Conservation (phyloP, 2,113 vertebrate genomes). For the Campylorhamphus procurvoides region DNA sequence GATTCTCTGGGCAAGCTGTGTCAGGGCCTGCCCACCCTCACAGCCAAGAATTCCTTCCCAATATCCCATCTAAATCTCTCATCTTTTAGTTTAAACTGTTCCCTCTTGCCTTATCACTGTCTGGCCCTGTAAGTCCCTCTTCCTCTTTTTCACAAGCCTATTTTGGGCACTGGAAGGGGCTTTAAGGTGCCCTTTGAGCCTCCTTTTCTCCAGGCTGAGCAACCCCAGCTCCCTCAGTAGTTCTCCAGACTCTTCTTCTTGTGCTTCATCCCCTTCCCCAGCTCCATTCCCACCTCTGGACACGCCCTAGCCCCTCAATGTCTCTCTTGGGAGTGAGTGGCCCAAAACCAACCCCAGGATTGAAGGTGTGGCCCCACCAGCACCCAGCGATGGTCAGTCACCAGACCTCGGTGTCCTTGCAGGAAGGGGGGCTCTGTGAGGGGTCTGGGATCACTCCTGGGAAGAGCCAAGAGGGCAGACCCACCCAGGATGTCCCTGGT, state of each 20-base stretch:
- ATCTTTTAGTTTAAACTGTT: neutral
- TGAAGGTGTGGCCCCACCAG: no score
- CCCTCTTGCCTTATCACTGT: neutral
- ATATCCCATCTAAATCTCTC: neutral
- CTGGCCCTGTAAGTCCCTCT: neutral
- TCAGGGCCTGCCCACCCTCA: accelerated
- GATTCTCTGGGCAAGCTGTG: neutral
- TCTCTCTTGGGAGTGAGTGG: accelerated
- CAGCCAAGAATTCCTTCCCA: neutral
- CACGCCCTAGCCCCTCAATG: neutral
- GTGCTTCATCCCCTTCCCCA: neutral
- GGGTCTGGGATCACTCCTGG: neutral
- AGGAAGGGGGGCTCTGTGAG: neutral
- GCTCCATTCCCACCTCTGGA: neutral
- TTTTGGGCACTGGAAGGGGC: neutral
- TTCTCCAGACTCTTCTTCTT: neutral
- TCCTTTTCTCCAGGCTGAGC: neutral
- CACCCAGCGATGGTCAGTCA: neutral
- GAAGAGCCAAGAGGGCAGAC: accelerated
- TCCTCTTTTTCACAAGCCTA: neutral
- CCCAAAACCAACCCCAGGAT: neutral
- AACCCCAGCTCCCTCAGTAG: neutral
- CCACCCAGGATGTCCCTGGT: neutral
- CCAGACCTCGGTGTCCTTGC: neutral
- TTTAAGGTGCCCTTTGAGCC: neutral